Evolutionary conservation across 2,113 vertebrate species (phyloP), one percentile per base, ranked within the genome.

Genomic region (Polyodon spathula): DNA sequence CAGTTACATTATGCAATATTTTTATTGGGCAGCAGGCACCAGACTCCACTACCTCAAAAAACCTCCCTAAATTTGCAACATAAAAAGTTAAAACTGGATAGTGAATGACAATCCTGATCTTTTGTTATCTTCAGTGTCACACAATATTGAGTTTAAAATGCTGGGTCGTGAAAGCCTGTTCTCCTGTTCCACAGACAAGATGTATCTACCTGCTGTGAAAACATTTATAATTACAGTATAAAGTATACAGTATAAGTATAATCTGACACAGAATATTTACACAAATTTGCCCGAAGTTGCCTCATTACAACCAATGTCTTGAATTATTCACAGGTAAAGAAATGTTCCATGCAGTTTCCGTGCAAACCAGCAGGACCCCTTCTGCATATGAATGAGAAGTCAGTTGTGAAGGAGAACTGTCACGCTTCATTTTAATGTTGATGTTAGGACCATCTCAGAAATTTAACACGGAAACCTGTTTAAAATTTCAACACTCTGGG

Each of bases 291-390:
- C 71, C 72, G 59, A 73, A 78, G 77, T 76, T 77, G 71, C 67
- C 57, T 75, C 68, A 76, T 80, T 78, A 79, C 68, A 75, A 59
- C 69, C 72, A 73, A 68, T 64, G 71, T 66, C 78, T 69, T 80
- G 76, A 63, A 76, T 77, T 80, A 81, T 76, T 78, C 76, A 71
- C 72, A 83, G 78, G 78, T 81, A 81, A 70, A 1, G 59, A 27
- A 27, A 1, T 58, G 64, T 46, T 67, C 73, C 72, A 78, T 71
- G 71, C 70, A 63, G 79, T 83, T 82, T 77, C 79, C 79, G 15
- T 78, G 80, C 77, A 78, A 86, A 86, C 80, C 70, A 70, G 71
- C 71, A 43, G 68, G 64, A 74, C 73, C 40, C 74, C 42, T 6
- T 1, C 67, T 53, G 4, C 59, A 53, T 61, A 59, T 41, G 37